Conservation (phyloP, 37 sponge, comb jelly and placozoan genomes). For the Petrosia ficiformis region DNA sequence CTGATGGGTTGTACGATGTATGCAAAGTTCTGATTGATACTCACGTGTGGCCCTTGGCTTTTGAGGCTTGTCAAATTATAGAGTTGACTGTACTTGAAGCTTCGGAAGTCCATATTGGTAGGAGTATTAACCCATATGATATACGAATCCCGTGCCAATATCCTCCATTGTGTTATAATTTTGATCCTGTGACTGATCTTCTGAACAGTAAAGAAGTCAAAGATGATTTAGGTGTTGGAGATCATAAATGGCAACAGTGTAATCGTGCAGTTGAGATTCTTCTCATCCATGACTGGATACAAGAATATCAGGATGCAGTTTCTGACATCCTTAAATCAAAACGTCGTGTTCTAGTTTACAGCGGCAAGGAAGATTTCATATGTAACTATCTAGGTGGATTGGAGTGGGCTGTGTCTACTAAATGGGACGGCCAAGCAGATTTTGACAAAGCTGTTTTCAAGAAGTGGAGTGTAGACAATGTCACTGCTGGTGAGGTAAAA, state of each 20-base stretch:
- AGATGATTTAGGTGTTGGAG: slow-evolving; percentile 61
- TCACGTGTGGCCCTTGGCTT: slow-evolving; percentile 39
- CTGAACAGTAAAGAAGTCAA: slow-evolving; percentile 55
- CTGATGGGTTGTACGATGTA: slow-evolving; percentile 49
- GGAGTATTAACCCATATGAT: slow-evolving; percentile 74
- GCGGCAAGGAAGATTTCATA: slow-evolving; percentile 78
- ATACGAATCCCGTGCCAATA: slow-evolving; percentile 43
- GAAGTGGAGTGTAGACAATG: slow-evolving; percentile 34
- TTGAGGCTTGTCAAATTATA: slow-evolving; percentile 64
- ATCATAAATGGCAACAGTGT: slow-evolving; percentile 57
- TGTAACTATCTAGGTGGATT: slow-evolving; percentile 77
- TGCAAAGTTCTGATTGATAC: slow-evolving; percentile 69
- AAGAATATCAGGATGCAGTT: slow-evolving; percentile 48
- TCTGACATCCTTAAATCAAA: slow-evolving; percentile 27
- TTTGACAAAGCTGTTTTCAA: slow-evolving; percentile 19
- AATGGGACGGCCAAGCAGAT: slow-evolving; percentile 56
- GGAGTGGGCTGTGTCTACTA: slow-evolving; percentile 58
- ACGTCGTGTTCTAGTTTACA: slow-evolving; percentile 71
- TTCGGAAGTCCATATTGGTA: not conserved
- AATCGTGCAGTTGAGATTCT: slow-evolving; percentile 29
- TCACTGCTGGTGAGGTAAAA: slow-evolving; percentile 46
- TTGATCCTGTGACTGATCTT: slow-evolving; percentile 35
- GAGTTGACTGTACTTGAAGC: not conserved
- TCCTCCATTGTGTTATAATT: slow-evolving; percentile 63
- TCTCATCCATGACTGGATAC: slow-evolving; percentile 73